phyloP scores from a whole-genome alignment of 1,140 invertebrate genomes.

The Anastrepha obliqua region DNA sequence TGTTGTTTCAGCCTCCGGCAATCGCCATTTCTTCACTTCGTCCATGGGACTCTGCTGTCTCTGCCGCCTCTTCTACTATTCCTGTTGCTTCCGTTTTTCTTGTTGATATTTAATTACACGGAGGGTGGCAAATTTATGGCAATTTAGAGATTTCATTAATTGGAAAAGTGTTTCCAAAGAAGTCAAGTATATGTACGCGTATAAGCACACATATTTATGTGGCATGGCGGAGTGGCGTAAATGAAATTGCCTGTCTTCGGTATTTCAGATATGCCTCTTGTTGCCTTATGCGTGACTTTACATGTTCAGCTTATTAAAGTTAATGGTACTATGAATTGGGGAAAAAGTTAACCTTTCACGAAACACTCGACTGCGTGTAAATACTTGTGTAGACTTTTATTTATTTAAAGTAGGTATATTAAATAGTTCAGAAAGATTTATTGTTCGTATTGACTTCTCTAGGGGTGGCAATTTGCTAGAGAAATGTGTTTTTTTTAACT shows the following conservation, averaged over 20 bases:
- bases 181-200: background rate
- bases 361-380: background rate
- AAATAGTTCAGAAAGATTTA: too few relatives aligned
- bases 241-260: background rate
- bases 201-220: background rate
- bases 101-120: conserved; percentile 72
- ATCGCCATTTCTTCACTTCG: background rate
- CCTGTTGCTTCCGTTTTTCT: background rate
- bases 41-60: background rate
- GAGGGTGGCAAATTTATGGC: conserved; percentile 70
- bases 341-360: background rate
- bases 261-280: background rate
- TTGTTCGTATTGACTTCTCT: too few relatives aligned
- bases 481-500: too few relatives aligned
- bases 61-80: background rate
- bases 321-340: conserved; percentile 19
- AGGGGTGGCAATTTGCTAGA: too few relatives aligned
- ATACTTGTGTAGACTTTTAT: too few relatives aligned
- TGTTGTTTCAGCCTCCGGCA: background rate
- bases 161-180: conserved; percentile 69
- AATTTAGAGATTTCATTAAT: conserved; percentile 74
- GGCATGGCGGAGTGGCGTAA: background rate
- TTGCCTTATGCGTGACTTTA: background rate
- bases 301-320: conserved; percentile 10
- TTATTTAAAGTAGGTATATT: too few relatives aligned